A percentile compares a stretch with the other conserved stretches of the same genome.
Conservation (phyloP, 2,888 invertebrate genomes). For the Acanthosoma haemorrhoidale region DNA sequence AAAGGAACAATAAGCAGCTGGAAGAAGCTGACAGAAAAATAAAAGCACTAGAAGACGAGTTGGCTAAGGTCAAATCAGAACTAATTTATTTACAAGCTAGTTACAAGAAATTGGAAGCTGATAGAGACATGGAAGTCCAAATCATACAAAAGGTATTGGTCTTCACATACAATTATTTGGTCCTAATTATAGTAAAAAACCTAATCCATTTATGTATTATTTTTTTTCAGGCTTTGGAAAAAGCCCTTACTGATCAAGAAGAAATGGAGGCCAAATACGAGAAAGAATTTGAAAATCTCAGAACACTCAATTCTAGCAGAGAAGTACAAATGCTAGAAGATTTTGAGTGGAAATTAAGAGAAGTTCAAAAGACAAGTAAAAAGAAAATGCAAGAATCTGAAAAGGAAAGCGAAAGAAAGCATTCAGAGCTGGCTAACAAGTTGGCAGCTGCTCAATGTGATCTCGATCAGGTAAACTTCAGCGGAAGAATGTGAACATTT, state of each 20-base stretch:
- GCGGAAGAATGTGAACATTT: too few species aligned
- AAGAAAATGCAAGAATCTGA: constrained; percentile 53
- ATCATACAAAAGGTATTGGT: constrained; percentile 50
- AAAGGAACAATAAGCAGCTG: neutral
- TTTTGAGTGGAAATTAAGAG: constrained; percentile 78
- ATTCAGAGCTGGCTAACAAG: constrained; percentile 42
- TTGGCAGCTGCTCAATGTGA: constrained; percentile 47
- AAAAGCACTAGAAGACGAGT: constrained; percentile 43
- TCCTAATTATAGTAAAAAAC: neutral
- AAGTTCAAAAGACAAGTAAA: constrained; percentile 66
- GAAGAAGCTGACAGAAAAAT: constrained; percentile 27
- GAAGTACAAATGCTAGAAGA: constrained; percentile 70
- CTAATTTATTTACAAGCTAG: constrained; percentile 48
- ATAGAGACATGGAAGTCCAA: constrained; percentile 50
- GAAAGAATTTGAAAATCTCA: constrained; percentile 61
- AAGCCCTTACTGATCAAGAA: constrained; percentile 57
- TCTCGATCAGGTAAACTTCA: constrained; percentile 43
- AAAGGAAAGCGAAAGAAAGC: constrained; percentile 46
- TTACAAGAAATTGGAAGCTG: constrained; percentile 44
- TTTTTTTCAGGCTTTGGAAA: constrained; percentile 50
- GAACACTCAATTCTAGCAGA: constrained; percentile 60
- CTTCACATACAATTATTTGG: neutral
- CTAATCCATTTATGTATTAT: too few species aligned
- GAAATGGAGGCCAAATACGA: constrained; percentile 58
- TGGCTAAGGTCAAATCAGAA: constrained; percentile 50